Conservation (phyloP, 2,888 invertebrate species). For the Bugulina stolonifera region DNA sequence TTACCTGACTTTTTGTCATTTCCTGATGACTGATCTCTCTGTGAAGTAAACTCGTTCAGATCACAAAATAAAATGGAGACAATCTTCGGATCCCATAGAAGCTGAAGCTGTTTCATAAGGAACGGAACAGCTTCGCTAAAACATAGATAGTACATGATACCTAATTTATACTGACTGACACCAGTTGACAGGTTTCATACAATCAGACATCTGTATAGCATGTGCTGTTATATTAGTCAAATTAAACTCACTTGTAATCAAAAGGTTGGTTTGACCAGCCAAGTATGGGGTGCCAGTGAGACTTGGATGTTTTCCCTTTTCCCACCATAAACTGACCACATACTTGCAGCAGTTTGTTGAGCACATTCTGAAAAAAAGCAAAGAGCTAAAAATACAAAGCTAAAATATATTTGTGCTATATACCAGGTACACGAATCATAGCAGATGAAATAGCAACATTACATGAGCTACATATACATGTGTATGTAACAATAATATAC, state of each 20-base stretch:
- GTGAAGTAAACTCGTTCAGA: slow-evolving; percentile 35
- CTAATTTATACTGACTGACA: not conserved
- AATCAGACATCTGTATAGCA: not conserved
- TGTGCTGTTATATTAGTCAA: too few relatives aligned
- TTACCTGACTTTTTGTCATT: not conserved
- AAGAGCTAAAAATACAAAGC: too few relatives aligned
- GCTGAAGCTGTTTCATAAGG: slow-evolving; percentile 64
- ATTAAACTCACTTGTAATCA: slow-evolving; percentile 54
- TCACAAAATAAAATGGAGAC: slow-evolving; percentile 53
- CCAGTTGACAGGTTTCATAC: not conserved
- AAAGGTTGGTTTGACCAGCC: slow-evolving; percentile 85
- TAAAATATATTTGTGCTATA: too few relatives aligned
- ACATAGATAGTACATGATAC: not conserved
- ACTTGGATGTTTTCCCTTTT: slow-evolving; percentile 76
- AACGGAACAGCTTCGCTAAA: slow-evolving; percentile 62
- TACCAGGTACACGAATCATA: too few relatives aligned
- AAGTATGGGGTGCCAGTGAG: slow-evolving; percentile 95
- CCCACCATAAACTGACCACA: slow-evolving; percentile 82
- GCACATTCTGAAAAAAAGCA: slow-evolving; percentile 67
- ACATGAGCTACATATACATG: too few relatives aligned
- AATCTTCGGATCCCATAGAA: slow-evolving; percentile 64
- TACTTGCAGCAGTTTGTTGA: slow-evolving; percentile 76
- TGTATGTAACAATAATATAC: too few relatives aligned
- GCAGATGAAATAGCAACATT: too few relatives aligned
- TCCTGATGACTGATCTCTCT: not conserved